Conservation (phyloP, 2,113 vertebrate species). For the Halcyon malimbica region DNA sequence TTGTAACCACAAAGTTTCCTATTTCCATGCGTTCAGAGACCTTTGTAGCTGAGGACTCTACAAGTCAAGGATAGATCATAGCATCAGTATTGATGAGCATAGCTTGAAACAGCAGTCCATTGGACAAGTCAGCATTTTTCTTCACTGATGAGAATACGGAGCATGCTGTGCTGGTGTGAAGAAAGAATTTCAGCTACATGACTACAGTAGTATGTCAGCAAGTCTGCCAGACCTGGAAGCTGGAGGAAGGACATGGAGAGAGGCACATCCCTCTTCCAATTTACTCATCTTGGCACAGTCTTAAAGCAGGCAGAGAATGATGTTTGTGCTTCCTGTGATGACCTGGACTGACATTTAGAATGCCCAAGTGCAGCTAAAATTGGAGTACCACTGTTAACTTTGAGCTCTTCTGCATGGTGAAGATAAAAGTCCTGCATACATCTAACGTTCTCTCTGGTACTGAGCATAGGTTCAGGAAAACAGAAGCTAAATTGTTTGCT, state of each 20-base stretch:
- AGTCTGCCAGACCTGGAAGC: not conserved
- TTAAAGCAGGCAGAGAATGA: slow-evolving; percentile 10
- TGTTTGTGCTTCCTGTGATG: not conserved
- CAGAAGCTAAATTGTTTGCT: not conserved
- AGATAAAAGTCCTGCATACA: not conserved
- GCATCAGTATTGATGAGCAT: not conserved
- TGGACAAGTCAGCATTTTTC: not conserved
- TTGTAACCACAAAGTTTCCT: not conserved
- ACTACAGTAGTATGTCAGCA: not conserved
- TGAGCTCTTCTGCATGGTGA: not conserved
- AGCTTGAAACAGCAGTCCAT: not conserved
- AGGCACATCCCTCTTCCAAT: not conserved
- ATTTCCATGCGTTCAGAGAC: not conserved
- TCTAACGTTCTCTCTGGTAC: not conserved
- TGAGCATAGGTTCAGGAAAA: not conserved
- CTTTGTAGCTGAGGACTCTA: not conserved
- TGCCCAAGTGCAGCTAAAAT: not conserved
- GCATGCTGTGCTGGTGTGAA: not conserved
- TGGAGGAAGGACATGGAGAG: not conserved
- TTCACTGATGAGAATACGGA: not conserved
- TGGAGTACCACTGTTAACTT: not conserved
- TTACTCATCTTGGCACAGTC: not conserved
- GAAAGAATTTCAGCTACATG: not conserved
- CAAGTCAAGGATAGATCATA: not conserved
- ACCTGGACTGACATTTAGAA: not conserved